Evolutionary conservation across 1,140 invertebrate species (phyloP).

Genomic region (Ceratina australensis): DNA sequence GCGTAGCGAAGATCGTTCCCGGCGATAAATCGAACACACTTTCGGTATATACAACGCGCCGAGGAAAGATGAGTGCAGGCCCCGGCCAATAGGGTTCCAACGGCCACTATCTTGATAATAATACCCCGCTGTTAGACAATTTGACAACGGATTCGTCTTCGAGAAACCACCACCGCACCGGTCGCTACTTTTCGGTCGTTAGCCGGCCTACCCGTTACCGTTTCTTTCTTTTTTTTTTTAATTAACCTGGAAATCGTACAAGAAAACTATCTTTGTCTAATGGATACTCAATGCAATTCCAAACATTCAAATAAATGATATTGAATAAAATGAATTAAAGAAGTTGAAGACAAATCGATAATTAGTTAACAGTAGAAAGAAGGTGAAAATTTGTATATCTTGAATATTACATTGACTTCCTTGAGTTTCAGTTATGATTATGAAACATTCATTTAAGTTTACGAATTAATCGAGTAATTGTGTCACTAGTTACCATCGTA

Average conservation of each 20-base stretch:
- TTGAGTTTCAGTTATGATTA: too few species aligned
- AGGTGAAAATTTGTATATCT: too few species aligned
- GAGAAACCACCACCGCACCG: not conserved
- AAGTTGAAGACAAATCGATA: too few species aligned
- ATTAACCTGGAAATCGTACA: too few species aligned
- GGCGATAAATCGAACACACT: conserved; percentile 56
- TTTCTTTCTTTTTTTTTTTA: not conserved
- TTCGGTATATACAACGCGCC: conserved; percentile 29
- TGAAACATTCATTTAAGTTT: too few species aligned
- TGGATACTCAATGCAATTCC: too few species aligned
- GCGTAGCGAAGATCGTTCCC: conserved; percentile 40
- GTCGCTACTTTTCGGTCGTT: conserved; percentile 31
- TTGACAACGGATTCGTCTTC: conserved; percentile 70
- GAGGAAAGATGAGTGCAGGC: conserved; percentile 50
- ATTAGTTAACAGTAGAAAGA: too few species aligned
- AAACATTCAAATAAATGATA: too few species aligned
- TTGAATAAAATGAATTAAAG: too few species aligned
- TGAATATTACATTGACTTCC: too few species aligned
- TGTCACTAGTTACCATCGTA: too few species aligned
- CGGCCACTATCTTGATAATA: conserved; percentile 70
- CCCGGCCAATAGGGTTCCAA: conserved; percentile 34
- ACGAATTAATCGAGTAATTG: too few species aligned
- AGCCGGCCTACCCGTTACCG: not conserved
- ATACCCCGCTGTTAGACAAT: conserved; percentile 70
- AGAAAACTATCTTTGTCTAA: not conserved